Base-by-base conservation (phyloP, 1,140 invertebrate species). In the Gryon sp. region DNA sequence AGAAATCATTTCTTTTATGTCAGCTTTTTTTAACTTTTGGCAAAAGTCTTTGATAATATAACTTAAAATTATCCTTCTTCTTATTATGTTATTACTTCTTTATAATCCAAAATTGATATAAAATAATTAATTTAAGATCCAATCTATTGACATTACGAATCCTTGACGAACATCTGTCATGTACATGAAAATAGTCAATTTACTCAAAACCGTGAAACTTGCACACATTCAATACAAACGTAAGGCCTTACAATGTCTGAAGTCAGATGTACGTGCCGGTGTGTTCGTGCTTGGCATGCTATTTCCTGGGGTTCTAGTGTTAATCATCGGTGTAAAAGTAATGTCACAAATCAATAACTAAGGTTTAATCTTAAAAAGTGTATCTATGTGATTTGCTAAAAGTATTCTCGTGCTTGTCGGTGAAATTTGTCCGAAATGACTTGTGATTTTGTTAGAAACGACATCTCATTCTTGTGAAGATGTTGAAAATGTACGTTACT, bases 401-500 rank as follows among this genome's bases (percentile, higher is more conserved):
- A n/a, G n/a, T n/a, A n/a, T n/a, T n/a, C n/a, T n/a, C n/a, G n/a
- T n/a, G n/a, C n/a, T n/a, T n/a, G n/a, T n/a, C n/a, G n/a, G n/a
- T n/a, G n/a, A n/a, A n/a, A 57, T 32, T 57, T 8, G 45, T 22
- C 12, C 15, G 11, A 14, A 66, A 46, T 57, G 70, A 52, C 26
- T 59, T 18, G 34, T 18, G 45, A 59, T 52, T 52, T 53, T 57
- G 53, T 15, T n/a, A n/a, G 45, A 22, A 65, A 57, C 43, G 19
- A 14, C 19, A n/a, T n/a, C 26, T 24, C 48, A 20, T 59, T 30
- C 18, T 15, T 14, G 26, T 34, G 14, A 24, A 45, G 18, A 43
- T 53, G 12, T 48, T 45, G 41, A 18, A 69, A 59, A 74, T 63
- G 48, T 55, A 32, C 69, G 22, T 63, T 80, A 68, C 63, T 74